Percentiles rank a stretch among this genome's conserved stretches.
Conservation (phyloP, 1,140 invertebrate species). For the Capitella teleta region DNA sequence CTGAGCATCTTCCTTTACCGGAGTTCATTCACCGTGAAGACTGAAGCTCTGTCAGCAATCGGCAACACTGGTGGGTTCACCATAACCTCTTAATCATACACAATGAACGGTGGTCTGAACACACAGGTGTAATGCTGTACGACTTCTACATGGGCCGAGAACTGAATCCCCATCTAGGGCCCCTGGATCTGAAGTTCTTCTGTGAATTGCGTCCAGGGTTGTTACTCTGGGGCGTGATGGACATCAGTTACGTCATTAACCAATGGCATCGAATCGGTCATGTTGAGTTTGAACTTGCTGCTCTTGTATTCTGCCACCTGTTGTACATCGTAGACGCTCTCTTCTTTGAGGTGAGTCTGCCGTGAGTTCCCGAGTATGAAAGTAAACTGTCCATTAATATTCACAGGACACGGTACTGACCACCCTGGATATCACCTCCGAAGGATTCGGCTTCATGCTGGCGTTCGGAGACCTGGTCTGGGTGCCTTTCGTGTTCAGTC, state of each 20-base stretch:
- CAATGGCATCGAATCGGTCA: constrained; percentile 25
- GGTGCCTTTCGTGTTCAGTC: constrained; percentile 51
- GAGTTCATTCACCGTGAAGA: too few relatives aligned
- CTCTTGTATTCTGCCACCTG: constrained; percentile 47
- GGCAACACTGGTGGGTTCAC: too few relatives aligned
- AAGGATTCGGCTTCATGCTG: constrained; percentile 59
- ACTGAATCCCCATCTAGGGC: constrained; percentile 58
- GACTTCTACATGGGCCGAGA: constrained; percentile 70
- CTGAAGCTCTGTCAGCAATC: too few relatives aligned
- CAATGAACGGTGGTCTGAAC: too few relatives aligned
- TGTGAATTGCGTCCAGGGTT: constrained; percentile 44
- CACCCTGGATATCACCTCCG: constrained; percentile 57
- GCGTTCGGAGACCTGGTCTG: constrained; percentile 50
- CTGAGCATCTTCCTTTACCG: too few relatives aligned
- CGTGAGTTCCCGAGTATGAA: too few relatives aligned
- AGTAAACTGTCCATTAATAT: too few relatives aligned
- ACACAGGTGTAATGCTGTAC: constrained; percentile 53
- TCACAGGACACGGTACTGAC: constrained; percentile 53
- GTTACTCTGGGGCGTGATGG: constrained; percentile 45
- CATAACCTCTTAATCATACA: too few relatives aligned
- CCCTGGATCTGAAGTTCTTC: constrained; percentile 60
- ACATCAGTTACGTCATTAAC: constrained; percentile 42
- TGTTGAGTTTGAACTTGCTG: constrained; percentile 40
- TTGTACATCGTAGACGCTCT: constrained; percentile 54
- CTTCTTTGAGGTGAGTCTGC: constrained; percentile 45